A percentile compares a stretch with the other conserved stretches of the same genome.
Conservation (phyloP, 2,797 vertebrate species). For the Todus mexicanus region DNA sequence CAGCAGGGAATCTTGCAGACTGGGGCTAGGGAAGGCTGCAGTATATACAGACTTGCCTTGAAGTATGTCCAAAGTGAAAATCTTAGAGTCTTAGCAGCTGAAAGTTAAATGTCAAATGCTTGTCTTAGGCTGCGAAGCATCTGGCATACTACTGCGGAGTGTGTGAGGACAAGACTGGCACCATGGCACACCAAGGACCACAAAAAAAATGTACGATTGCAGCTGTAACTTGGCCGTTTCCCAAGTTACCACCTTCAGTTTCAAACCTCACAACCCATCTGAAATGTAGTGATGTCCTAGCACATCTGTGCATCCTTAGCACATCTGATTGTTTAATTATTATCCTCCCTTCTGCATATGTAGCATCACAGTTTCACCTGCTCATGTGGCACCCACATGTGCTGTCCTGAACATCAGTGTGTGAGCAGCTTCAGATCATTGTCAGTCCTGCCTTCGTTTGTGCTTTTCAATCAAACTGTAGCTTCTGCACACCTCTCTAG, state of each 20-base stretch:
- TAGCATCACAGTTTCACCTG: constrained; percentile 38
- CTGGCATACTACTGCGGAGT: background rate
- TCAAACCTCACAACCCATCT: background rate
- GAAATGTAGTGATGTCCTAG: background rate
- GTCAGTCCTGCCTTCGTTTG: background rate
- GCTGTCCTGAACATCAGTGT: background rate
- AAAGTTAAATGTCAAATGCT: background rate
- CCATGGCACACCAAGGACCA: background rate
- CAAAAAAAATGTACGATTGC: background rate
- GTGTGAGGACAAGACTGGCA: background rate
- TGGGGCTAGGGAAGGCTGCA: background rate
- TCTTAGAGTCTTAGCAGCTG: background rate
- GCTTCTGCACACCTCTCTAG: background rate
- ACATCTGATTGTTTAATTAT: constrained; percentile 52
- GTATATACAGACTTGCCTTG: background rate
- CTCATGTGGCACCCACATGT: constrained; percentile 58
- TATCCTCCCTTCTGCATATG: constrained; percentile 18
- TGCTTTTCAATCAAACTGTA: background rate
- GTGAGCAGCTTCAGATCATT: background rate
- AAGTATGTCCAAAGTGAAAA: background rate
- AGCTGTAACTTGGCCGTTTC: background rate
- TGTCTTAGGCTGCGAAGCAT: background rate
- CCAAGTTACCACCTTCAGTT: background rate
- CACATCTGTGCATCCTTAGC: constrained; percentile 43
- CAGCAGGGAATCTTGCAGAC: rapidly evolving